Evolutionary conservation across 2,888 invertebrate species (phyloP).

Genomic region (Eugnorisma glareosa): DNA sequence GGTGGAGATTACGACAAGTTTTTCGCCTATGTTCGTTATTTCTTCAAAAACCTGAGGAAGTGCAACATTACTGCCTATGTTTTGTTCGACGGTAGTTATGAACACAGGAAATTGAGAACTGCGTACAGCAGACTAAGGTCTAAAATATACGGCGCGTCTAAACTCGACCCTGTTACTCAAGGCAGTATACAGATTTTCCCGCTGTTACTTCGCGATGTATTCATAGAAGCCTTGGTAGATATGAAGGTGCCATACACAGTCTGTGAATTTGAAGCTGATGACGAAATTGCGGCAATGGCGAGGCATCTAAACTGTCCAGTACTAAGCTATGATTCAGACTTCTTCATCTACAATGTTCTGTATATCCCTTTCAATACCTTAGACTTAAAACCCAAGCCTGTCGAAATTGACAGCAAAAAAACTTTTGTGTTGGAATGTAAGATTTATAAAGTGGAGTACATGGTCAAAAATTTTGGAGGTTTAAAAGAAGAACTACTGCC

Average conservation of each 20-base stretch:
- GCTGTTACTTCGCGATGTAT: slow-evolving; percentile 93
- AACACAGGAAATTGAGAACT: slow-evolving; percentile 93
- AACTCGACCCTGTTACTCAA: slow-evolving; percentile 90
- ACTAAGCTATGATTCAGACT: slow-evolving; percentile 98
- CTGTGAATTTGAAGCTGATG: slow-evolving; percentile 97
- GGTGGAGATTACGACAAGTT: slow-evolving; percentile 96
- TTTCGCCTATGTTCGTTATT: slow-evolving; percentile 91
- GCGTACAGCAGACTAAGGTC: slow-evolving; percentile 90
- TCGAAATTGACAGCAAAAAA: slow-evolving; percentile 75
- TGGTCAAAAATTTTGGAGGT: slow-evolving; percentile 92
- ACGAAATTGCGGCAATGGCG: slow-evolving; percentile 95
- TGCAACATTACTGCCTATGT: slow-evolving; percentile 94
- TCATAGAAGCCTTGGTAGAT: slow-evolving; percentile 92
- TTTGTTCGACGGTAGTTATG: slow-evolving; percentile 95
- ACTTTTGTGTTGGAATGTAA: slow-evolving; percentile 91
- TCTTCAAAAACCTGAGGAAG: slow-evolving; percentile 92
- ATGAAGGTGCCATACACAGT: slow-evolving; percentile 92
- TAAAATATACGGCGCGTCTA: slow-evolving; percentile 91
- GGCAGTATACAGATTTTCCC: slow-evolving; percentile 92
- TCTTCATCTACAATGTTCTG: slow-evolving; percentile 95
- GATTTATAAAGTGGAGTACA: slow-evolving; percentile 93
- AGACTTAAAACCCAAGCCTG: slow-evolving; percentile 84
- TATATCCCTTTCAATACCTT: slow-evolving; percentile 95
- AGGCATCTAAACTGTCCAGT: slow-evolving; percentile 95
- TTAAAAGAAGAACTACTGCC: slow-evolving; percentile 93